These are phyloP conservation scores for Pithys albifrons DNA, from an alignment of 2,113 vertebrate genomes.

Conservation along the genomic window DNA sequence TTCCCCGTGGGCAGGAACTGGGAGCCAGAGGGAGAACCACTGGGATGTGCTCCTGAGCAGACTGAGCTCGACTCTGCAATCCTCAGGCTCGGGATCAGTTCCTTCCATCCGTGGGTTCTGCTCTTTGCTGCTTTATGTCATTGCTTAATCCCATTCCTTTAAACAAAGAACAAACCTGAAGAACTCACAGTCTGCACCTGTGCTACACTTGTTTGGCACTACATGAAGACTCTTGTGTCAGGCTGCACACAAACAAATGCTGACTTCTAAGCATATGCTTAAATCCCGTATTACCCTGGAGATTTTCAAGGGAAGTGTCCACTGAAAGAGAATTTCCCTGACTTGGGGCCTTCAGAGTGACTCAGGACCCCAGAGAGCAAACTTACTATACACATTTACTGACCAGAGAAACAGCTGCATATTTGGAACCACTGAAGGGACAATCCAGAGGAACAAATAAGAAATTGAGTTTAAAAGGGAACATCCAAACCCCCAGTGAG, in stretches of 20 bases:
- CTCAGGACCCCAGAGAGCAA: neutral
- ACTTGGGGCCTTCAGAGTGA: neutral
- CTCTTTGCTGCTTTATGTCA: neutral
- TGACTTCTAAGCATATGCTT: neutral
- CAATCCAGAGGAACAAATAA: neutral
- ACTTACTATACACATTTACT: neutral
- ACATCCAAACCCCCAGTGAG: neutral
- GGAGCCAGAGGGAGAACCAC: neutral
- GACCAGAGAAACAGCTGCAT: neutral
- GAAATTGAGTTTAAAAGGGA: neutral
- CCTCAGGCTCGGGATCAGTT: neutral
- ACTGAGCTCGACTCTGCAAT: neutral
- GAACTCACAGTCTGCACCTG: neutral
- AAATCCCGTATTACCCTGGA: neutral
- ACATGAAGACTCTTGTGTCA: neutral
- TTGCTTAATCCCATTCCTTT: neutral
- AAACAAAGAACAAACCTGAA: neutral
- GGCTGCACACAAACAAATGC: neutral
- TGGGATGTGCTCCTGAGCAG: neutral
- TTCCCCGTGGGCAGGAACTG: constrained; percentile 21
- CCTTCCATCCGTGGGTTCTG: neutral
- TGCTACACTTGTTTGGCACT: neutral
- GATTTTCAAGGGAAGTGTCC: neutral
- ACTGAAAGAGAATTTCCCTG: neutral
- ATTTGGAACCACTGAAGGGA: neutral